Evolutionary conservation across 2,113 vertebrate species (phyloP).

Genomic region (Menura novaehollandiae): DNA sequence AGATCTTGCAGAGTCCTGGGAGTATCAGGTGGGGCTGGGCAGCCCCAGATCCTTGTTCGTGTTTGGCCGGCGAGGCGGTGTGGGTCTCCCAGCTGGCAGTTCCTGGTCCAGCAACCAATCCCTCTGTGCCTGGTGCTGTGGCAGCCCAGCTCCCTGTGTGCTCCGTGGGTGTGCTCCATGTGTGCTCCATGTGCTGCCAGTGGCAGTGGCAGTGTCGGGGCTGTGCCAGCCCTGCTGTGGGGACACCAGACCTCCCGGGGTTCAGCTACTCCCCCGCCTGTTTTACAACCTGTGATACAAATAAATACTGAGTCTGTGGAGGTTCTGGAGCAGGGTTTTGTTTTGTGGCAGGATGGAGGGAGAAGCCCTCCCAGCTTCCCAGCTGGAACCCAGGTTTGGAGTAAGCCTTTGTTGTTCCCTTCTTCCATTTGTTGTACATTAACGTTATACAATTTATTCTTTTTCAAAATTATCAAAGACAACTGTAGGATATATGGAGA

Average conservation of each 20-base stretch:
- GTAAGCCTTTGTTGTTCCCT: neutral
- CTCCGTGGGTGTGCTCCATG: neutral
- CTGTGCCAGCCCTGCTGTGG: neutral
- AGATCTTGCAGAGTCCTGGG: fast-evolving
- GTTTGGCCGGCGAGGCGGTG: fast-evolving
- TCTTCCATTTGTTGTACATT: neutral
- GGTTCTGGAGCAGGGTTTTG: neutral
- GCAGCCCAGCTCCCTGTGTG: neutral
- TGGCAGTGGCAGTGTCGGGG: neutral
- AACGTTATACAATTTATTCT: fast-evolving
- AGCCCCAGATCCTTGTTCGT: fast-evolving
- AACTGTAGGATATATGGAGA: neutral
- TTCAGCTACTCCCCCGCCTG: neutral
- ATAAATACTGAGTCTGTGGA: neutral
- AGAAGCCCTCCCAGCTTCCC: neutral
- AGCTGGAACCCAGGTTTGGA: neutral
- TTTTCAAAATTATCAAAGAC: neutral
- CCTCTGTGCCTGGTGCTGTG: neutral
- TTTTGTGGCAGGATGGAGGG: neutral
- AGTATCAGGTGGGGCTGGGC: neutral
- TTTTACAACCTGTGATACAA: neutral
- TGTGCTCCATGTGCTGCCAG: neutral
- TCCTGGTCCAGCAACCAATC: fast-evolving
- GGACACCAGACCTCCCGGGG: neutral
- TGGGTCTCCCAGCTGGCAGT: neutral